Percentiles rank a stretch among this genome's conserved stretches.
Evolutionary conservation across 2,797 vertebrate species (phyloP).

Genomic region (Acridotheres tristis): DNA sequence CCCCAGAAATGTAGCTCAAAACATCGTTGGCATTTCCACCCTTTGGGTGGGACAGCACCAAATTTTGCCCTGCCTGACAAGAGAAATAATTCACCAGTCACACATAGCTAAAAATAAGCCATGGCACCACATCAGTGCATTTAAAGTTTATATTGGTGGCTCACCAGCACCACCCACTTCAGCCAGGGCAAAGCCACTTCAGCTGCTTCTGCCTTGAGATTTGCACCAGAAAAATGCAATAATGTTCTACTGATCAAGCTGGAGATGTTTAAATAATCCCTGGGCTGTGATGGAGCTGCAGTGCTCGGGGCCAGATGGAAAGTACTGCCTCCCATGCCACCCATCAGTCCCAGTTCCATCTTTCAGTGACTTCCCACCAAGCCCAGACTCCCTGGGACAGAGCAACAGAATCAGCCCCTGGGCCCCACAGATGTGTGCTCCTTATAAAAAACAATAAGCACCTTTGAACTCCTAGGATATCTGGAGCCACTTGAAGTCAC

Average conservation of each 20-base stretch:
- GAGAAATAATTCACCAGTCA: background rate
- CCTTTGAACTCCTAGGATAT: background rate
- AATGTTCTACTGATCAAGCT: background rate
- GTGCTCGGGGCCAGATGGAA: background rate
- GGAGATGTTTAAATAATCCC: background rate
- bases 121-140: accelerated
- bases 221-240: background rate
- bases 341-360: background rate
- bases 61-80: background rate
- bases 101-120: background rate
- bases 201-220: background rate
- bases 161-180: background rate
- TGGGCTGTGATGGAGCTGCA: background rate
- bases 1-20: background rate
- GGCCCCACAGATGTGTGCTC: accelerated
- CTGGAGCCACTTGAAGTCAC: background rate
- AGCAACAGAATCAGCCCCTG: background rate
- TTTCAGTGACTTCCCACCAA: background rate
- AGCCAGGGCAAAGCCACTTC: background rate
- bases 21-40: background rate
- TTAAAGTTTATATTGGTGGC: background rate
- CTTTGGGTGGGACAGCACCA: background rate
- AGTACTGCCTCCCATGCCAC: background rate
- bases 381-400: background rate
- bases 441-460: background rate